Conservation (phyloP, 92 coral and sea anemone genomes). For the Epizoanthus ramosus region DNA sequence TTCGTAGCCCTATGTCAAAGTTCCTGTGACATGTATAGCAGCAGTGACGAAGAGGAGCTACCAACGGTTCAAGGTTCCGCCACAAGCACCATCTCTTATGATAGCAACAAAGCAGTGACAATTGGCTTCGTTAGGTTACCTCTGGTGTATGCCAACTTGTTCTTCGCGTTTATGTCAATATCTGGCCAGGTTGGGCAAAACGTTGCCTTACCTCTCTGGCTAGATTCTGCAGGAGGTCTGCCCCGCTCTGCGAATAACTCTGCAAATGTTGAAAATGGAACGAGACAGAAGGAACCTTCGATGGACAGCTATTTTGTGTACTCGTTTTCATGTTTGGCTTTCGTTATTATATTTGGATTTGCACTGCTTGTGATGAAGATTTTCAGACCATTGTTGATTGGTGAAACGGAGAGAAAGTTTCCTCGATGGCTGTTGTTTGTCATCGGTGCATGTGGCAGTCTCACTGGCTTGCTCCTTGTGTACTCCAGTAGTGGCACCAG, state of each 20-base stretch:
- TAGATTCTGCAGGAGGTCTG: conserved; percentile 36
- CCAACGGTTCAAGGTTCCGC: not conserved
- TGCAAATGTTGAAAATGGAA: not conserved
- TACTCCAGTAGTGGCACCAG: conserved; percentile 54
- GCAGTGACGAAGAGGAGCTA: not conserved
- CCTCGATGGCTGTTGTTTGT: conserved; percentile 29
- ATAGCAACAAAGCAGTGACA: not conserved
- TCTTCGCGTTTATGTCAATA: conserved; percentile 51
- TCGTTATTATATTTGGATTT: conserved; percentile 22
- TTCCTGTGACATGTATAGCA: too few species aligned
- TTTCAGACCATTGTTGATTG: conserved; percentile 14
- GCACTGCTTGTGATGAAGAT: conserved; percentile 4
- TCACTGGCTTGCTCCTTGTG: conserved; percentile 31
- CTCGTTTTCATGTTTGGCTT: not conserved
- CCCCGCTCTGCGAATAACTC: not conserved
- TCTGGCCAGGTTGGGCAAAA: conserved; percentile 55
- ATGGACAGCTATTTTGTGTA: conserved; percentile 15
- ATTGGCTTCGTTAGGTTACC: conserved; percentile 3
- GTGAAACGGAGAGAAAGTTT: conserved; percentile 37
- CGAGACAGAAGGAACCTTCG: not conserved
- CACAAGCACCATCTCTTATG: not conserved
- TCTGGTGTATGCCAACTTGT: conserved; percentile 28
- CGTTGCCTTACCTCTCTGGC: conserved; percentile 56
- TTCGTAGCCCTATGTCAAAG: too few species aligned
- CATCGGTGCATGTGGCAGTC: conserved; percentile 18